Evolutionary conservation across 2,888 invertebrate species (phyloP).

Genomic region (Kryphioiulus occultus): DNA sequence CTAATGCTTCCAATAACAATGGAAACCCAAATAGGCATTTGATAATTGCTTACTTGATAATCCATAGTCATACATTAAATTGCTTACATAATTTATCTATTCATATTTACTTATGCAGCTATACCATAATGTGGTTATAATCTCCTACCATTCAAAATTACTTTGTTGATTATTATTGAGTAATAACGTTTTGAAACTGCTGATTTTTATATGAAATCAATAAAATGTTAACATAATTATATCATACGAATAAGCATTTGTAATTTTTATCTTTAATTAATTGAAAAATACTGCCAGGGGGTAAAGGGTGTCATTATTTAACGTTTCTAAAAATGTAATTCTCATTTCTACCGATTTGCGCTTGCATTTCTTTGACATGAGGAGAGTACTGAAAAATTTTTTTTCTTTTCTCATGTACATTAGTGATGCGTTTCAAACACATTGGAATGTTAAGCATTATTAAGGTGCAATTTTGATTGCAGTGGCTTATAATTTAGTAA

Average conservation of each 20-base stretch:
- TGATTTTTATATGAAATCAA: constrained; percentile 28
- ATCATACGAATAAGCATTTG: neutral
- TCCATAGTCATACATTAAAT: neutral
- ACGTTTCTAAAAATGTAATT: neutral
- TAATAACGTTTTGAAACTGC: neutral
- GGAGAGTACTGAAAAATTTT: neutral
- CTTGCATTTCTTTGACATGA: neutral
- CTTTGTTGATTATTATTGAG: neutral
- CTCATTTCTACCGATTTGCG: neutral
- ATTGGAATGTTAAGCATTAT: neutral
- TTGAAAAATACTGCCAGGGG: neutral
- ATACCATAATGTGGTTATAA: neutral
- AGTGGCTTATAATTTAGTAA: neutral
- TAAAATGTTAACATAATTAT: neutral
- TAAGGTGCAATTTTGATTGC: neutral
- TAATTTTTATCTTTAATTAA: neutral
- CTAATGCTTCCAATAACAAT: neutral
- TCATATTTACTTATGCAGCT: neutral
- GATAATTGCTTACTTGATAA: too few relatives aligned
- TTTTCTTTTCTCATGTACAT: neutral
- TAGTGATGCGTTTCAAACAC: neutral
- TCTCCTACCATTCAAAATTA: neutral
- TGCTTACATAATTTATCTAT: neutral
- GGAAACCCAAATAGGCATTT: neutral
- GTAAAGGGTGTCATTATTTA: neutral